Evolutionary conservation across 2,888 invertebrate species (phyloP), one percentile per base, ranked within the genome.

Genomic region (Pantelozetes paolii): DNA sequence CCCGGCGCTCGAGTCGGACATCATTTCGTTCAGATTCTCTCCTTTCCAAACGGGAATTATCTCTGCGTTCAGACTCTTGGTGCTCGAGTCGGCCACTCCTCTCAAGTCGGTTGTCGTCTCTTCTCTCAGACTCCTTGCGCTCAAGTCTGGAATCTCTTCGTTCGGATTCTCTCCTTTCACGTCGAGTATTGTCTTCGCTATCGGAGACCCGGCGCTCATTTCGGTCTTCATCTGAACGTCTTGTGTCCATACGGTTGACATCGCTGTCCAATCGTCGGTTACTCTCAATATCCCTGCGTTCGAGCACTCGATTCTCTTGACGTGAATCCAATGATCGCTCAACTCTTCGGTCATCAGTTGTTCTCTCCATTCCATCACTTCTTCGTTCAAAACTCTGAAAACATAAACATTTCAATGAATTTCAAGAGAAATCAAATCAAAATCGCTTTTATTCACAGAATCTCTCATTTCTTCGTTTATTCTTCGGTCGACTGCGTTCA

Each of bases 401-500:
- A 5, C 9, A 11, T 23, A 1, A 26, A 54, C 8, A 23, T 2
- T 45, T 50, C 2, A 20, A 23, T 26, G 11, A 23, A 26, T 23
- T 26, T 1, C 11, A 8, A n/a, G 26, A 54, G 9, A 57, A 57
- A 28, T 28, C 18, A 54, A 23, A 30, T 20, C 20, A 54, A 20
- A 54, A 13, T 18, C 8, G 50, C 20, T 13, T 54, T 54, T 54
- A 26, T 54, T 23, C 23, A 45, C 45, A 6, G 15, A 45, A 11
- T 18, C 45, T 45, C 15, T 15, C 2, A 45, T 13, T 45, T 2
- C 15, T 2, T 45, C 15, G 2, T 45, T 15, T 45, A 54, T 54
- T 54, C 54, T 8, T 2, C 54, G 54, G 54, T 54, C 59, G 30
- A 59, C 59, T 30, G 59, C 59, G 18, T 59, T 59, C 6, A 59